Percentiles rank a stretch among this genome's conserved stretches.
Conservation (phyloP, 2,113 vertebrate genomes). For the Epinephelus cyanopodus region DNA sequence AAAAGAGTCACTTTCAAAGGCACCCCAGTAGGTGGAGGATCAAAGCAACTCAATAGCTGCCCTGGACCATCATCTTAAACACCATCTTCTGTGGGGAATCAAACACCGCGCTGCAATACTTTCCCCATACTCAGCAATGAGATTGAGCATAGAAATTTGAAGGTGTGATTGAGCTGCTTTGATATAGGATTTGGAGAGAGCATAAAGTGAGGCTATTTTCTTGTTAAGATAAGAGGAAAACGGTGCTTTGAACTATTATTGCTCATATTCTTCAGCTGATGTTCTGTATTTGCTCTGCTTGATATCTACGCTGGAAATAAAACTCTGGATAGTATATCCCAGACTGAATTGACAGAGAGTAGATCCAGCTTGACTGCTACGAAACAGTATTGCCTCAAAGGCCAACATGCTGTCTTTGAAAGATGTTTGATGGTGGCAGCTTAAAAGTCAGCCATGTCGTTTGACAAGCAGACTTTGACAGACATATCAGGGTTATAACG, state of each 20-base stretch:
- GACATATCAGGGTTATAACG: conserved; percentile 26
- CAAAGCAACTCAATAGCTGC: conserved; percentile 64
- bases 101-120: conserved; percentile 31
- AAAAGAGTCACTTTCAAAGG: conserved; percentile 72
- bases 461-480: conserved; percentile 55
- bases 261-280: conserved; percentile 11
- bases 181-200: conserved; percentile 51
- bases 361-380: conserved; percentile 42
- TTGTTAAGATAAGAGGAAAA: conserved; percentile 36
- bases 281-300: conserved; percentile 28
- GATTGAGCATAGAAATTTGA: conserved; percentile 3
- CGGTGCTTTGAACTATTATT: conserved; percentile 18
- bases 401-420: conserved; percentile 52
- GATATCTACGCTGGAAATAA: conserved; percentile 36
- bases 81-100: conserved; percentile 49
- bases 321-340: conserved; percentile 10
- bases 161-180: conserved; percentile 31
- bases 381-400: conserved; percentile 51
- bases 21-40: conserved; percentile 67
- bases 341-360: conserved; percentile 26
- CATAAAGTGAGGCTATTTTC: conserved; percentile 39
- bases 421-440: conserved; percentile 49
- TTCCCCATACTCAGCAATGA: conserved; percentile 28
- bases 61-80: conserved; percentile 54
- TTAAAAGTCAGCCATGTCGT: conserved; percentile 42